Conservation (phyloP, 2,888 invertebrate species). For the Pristionchus fissidentatus region DNA sequence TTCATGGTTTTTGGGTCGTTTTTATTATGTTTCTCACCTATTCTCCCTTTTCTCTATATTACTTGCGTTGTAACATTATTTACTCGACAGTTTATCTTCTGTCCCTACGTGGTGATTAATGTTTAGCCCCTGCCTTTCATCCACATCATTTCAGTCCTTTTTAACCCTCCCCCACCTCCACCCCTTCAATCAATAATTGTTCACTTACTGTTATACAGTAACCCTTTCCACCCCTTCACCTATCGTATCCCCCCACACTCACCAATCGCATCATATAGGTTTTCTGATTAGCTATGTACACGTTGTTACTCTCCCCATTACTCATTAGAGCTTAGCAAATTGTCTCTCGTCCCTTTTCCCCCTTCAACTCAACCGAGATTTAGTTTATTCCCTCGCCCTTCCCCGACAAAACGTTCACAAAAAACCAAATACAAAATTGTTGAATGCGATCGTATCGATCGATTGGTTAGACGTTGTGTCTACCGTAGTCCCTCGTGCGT, state of each 20-base stretch:
- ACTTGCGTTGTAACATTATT: constrained; percentile 25
- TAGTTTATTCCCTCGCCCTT: neutral
- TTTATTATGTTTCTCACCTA: constrained; percentile 39
- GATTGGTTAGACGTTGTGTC: neutral
- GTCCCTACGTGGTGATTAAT: constrained; percentile 40
- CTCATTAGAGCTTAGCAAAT: constrained; percentile 38
- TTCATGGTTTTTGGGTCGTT: constrained; percentile 37
- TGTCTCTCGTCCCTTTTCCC: neutral
- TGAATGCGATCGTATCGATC: constrained; percentile 28
- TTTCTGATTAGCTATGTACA: constrained; percentile 42
- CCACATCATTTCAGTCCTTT: constrained; percentile 22
- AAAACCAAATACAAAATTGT: constrained; percentile 50
- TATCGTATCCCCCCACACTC: neutral
- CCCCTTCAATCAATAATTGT: constrained; percentile 2
- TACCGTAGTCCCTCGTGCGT: constrained; percentile 12
- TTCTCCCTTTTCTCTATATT: neutral
- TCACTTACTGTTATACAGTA: neutral
- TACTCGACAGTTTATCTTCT: neutral
- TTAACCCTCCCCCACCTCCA: neutral
- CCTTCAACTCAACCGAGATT: neutral
- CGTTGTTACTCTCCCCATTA: constrained; percentile 36
- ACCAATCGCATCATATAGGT: constrained; percentile 41
- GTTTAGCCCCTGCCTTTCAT: constrained; percentile 19
- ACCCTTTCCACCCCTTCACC: constrained; percentile 1
- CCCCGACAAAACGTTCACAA: constrained; percentile 2